A percentile compares a stretch with the other conserved stretches of the same genome.
phyloP scores from a whole-genome alignment of 2,113 vertebrate species.

The Aplodontia rufa region DNA sequence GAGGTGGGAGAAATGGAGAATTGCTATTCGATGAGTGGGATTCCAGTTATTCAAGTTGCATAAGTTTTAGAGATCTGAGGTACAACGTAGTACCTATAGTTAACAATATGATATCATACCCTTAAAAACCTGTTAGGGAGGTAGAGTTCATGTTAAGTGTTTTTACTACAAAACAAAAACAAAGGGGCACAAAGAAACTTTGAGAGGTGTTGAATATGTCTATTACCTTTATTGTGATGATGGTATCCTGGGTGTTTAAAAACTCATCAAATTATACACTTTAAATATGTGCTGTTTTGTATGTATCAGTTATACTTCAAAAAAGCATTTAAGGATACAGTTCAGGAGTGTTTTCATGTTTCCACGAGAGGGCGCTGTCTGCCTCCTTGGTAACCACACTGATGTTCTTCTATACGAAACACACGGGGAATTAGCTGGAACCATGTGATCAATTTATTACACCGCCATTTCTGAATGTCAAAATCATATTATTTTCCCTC shows the following conservation, averaged over 20 bases:
- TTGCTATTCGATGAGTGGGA: not conserved
- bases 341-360: not conserved
- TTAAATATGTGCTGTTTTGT: not conserved
- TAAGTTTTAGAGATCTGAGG: not conserved
- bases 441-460: not conserved
- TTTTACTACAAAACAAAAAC: not conserved
- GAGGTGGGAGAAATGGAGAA: not conserved
- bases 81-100: not conserved
- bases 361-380: conserved; percentile 52
- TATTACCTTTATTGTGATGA: not conserved
- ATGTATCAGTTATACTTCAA: not conserved
- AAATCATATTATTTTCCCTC: not conserved
- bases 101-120: not conserved
- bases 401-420: not conserved
- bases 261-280: not conserved
- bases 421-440: not conserved
- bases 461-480: not conserved
- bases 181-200: not conserved
- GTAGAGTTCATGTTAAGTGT: not conserved
- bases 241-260: not conserved
- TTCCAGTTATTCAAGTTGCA: not conserved
- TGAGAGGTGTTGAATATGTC: not conserved
- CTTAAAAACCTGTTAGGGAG: not conserved
- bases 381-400: not conserved
- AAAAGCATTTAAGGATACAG: not conserved